Base-by-base conservation (phyloP, 2,888 invertebrate genomes). In the Metalampra italica region DNA sequence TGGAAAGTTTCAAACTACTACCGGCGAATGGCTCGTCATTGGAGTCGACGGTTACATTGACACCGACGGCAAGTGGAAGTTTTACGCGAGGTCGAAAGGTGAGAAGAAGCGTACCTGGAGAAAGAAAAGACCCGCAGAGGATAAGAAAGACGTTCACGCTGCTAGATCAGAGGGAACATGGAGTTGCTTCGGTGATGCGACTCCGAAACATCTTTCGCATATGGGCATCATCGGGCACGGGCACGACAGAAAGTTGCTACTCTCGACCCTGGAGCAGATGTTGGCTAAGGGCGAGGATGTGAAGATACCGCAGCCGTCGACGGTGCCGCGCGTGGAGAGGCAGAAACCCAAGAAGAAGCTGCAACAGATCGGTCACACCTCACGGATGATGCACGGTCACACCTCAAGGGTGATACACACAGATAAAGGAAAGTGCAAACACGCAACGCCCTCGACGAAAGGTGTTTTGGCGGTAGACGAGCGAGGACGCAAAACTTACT, bases 201-300 rank as follows among this genome's bases (percentile, higher is more conserved):
- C 76, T 37, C 80, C 84, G 2, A 71, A 59, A 52, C 54, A 68
- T 9, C 61, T 89, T 30, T 80, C 85, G 7, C 73, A 72, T 60
- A 71, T 83, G 68, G 88, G 88, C 9, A 84, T 88, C n/a, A 55
- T 78, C 9, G 86, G 88, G 9, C 88, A 88, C 45, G 87, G 88
- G 1, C 71, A 75, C 2, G 87, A 89, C 51, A 82, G 73, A 55
- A 83, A 74, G 53, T 47, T 82, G 47, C 62, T 89, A 36, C 47
- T 74, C 29, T 54, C 68, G 9, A 73, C 72, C 47, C 60, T 87
- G 36, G 60, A 77, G 48, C 64, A 73, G 11, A 66, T 87, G 68
- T 37, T 78, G 49, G 72, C 71, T 5, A 68, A 65, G 4, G 88
- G 87, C 7, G 74, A 77, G 54, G 64, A 78, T 40, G 67, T 84